Conservation (phyloP, 2,113 vertebrate genomes). For the Butastur rufipennis region DNA sequence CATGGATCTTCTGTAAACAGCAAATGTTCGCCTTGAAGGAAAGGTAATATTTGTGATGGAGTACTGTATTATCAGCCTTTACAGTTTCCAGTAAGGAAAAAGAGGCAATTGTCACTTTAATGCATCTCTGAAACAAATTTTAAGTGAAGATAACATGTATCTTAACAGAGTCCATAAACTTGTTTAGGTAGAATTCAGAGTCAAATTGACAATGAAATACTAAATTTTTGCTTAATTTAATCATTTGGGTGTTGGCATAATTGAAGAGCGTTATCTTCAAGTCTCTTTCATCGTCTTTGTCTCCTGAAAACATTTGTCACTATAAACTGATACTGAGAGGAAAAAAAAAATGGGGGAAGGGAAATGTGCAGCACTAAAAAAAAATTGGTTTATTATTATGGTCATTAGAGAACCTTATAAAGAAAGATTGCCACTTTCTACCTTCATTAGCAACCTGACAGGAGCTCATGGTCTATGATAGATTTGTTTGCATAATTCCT, state of each 20-base stretch:
- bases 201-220: constrained; percentile 20
- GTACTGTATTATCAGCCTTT: not conserved
- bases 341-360: not conserved
- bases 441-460: constrained; percentile 42
- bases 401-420: constrained; percentile 20
- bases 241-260: not conserved
- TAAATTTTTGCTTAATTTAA: constrained; percentile 23
- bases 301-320: not conserved
- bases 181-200: constrained; percentile 9
- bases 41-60: not conserved
- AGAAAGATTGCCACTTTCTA: constrained; percentile 10
- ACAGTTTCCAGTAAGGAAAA: not conserved
- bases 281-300: not conserved
- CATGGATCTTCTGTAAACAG: not conserved
- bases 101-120: constrained; percentile 1
- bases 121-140: constrained; percentile 29
- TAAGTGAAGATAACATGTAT: not conserved
- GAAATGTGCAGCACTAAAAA: not conserved
- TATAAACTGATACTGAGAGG: not conserved
- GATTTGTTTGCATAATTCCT: constrained; percentile 37
- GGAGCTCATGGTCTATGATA: not conserved
- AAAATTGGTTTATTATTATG: not conserved
- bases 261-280: not conserved
- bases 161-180: constrained; percentile 12
- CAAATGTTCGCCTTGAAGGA: not conserved